phyloP scores from a whole-genome alignment of 2,888 invertebrate species.

The Rhogogaster chlorosoma region DNA sequence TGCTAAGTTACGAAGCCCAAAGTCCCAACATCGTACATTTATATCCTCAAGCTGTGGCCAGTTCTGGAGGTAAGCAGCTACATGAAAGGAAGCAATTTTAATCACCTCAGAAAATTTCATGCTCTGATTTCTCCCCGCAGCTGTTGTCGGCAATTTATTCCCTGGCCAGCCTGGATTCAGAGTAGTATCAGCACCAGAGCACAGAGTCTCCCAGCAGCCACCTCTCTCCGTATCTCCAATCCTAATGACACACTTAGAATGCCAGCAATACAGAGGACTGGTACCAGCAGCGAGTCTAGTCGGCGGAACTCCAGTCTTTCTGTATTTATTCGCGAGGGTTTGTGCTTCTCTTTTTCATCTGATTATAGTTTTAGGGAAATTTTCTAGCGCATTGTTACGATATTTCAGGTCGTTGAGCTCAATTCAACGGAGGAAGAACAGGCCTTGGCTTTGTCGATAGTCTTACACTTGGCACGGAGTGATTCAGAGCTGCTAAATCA shows the following conservation, averaged over 20 bases:
- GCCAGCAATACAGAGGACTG: conserved; percentile 79
- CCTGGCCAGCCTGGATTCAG: conserved; percentile 77
- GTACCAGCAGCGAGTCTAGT: conserved; percentile 80
- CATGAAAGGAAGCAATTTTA: background rate
- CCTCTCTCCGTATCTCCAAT: conserved; percentile 75
- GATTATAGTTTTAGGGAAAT: background rate
- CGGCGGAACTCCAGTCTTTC: conserved; percentile 84
- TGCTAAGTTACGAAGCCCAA: conserved; percentile 83
- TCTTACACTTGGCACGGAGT: conserved; percentile 81
- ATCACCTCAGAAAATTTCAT: background rate
- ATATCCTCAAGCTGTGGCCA: conserved; percentile 77
- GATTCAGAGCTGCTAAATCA: conserved; percentile 83
- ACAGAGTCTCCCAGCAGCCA: conserved; percentile 77
- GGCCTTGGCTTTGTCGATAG: conserved; percentile 81
- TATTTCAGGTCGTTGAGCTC: conserved; percentile 83
- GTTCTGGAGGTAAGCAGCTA: conserved; percentile 69
- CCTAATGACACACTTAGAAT: conserved; percentile 74
- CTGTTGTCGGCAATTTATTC: conserved; percentile 75
- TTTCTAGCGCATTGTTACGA: conserved; percentile 2
- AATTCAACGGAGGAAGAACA: conserved; percentile 82
- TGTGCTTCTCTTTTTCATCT: background rate
- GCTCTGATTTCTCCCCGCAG: conserved; percentile 57
- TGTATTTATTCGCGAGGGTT: conserved; percentile 86
- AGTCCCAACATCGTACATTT: conserved; percentile 80
- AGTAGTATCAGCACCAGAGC: conserved; percentile 76